Percentiles rank a stretch among this genome's conserved stretches.
Conservation (phyloP, 2,797 vertebrate genomes). For the Cuculus canorus region DNA sequence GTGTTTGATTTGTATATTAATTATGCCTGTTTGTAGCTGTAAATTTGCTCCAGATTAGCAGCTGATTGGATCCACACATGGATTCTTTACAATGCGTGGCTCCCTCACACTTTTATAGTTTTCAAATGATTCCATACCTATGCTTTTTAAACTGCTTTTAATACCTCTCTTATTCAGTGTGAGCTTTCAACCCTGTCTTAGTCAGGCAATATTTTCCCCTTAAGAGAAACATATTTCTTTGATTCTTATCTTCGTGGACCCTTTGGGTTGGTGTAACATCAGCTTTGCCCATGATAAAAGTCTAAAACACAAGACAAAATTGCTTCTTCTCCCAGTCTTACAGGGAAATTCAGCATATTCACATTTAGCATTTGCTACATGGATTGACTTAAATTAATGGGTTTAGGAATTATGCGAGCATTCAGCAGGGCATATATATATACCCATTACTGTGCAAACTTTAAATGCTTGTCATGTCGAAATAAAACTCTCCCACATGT, state of each 20-base stretch:
- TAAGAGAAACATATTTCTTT: background rate
- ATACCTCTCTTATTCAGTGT: background rate
- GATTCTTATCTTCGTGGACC: background rate
- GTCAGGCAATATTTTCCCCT: background rate
- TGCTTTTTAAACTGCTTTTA: slow-evolving; percentile 12
- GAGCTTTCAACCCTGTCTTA: slow-evolving; percentile 23
- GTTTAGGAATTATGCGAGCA: background rate
- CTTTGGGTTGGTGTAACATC: background rate
- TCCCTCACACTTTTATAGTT: background rate
- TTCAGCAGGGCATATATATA: background rate
- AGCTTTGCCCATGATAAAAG: slow-evolving; percentile 45
- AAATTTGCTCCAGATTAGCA: slow-evolving; percentile 66
- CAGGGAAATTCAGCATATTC: background rate
- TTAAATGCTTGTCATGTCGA: background rate
- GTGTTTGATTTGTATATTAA: slow-evolving; percentile 67
- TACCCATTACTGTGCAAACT: background rate
- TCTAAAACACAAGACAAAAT: background rate
- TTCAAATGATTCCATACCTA: slow-evolving; percentile 11
- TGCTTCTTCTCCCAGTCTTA: background rate
- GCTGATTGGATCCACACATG: background rate
- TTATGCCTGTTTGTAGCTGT: slow-evolving; percentile 63
- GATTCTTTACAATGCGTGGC: background rate
- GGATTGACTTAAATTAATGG: background rate
- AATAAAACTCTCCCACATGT: slow-evolving; percentile 30
- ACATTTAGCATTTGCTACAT: background rate